Base-by-base conservation (phyloP, 2,888 invertebrate genomes). In the Andrena praecox region DNA sequence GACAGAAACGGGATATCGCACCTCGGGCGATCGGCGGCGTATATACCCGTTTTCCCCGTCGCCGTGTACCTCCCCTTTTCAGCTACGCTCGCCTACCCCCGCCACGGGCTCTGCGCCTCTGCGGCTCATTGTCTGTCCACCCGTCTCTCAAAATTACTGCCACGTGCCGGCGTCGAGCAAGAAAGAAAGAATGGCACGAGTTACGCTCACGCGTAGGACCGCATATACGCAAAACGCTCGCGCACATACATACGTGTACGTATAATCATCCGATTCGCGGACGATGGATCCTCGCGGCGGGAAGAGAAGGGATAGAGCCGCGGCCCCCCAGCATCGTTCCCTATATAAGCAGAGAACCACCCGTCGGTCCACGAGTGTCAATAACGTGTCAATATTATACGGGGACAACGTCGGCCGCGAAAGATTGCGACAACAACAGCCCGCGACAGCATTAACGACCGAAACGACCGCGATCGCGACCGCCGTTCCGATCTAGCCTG, bases 281-380 rank as follows among this genome's bases (percentile, higher is more conserved):
- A 79, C 82, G 79, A 80, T 74, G 83, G 76, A 85, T 81, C 62
- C 77, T 60, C 73, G 70, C 73, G 62, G 69, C 54, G 79, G 52
- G 64, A 78, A 66, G 80, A 77, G 91, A 86, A 89, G 90, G 91
- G 90, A 86, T 87, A 84, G 60, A 62, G 84, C 80, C 85, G 83
- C 82, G 86, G 89, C 91, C 89, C 88, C 87, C 90, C 87, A 89
- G 83, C 82, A 80, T 83, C 67, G 89, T 78, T 88, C 86, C 87
- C 89, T 92, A 91, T 92, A 93, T 92, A 93, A 92, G 79, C 82
- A 67, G 80, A 77, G 81, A 78, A 89, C 84, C 84, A 85, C 85
- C 85, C 85, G 85, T 80, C 86, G 87, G 82, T 89, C 88, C 83
- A 88, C 85, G 83, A 90, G 90, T 90, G 88, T 89, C 91, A 88